Evolutionary conservation across 2,888 invertebrate species (phyloP), one percentile per base, ranked within the genome.

Genomic region (Microlaimidae sp.): DNA sequence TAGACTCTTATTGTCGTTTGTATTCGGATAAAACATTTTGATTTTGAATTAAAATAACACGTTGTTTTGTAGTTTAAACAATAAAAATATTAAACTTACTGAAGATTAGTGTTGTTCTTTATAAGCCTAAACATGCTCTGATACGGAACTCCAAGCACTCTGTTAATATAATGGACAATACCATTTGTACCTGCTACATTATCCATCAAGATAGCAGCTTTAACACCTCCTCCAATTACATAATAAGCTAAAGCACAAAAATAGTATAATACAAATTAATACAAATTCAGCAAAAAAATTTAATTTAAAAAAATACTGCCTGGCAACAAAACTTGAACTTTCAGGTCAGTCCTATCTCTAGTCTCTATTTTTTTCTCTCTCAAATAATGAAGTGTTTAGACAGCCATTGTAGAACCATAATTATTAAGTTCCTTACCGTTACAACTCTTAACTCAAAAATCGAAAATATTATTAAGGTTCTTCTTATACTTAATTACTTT

Each of bases 111-210:
- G 45, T 69, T 67, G 53, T 69, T 69, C 38, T 63, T 56, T 51
- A 69, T 57, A 53, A 69, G 59, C 50, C 64, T 64, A 64, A 45
- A 56, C 28, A 56, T 47, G 19, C 54, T 49, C 41, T 68, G 63
- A 56, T 70, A 69, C 1, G 69, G 69, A 3, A 69, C 66, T 19
- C 69, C 69, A 24, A 69, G 58, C 7, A 69, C 69, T 43, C 70
- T 56, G 48, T 69, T 69, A 42, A 69, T 68, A 57, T 67, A 69
- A 54, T 69, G 69, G 21, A 69, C 62, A 38, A 69, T 69, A 46
- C 69, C 69, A 52, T 69, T 69, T 2, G 64, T 66, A 17, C 65
- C 67, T 3, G 70, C 68, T 13, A 69, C 64, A 52, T 69, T 66
- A 40, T 69, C 67, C 56, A 61, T 59, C 54, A 63, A 60, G 19